Percentiles rank a stretch among this genome's conserved stretches.
phyloP scores from a whole-genome alignment of 2,797 vertebrate genomes.

The Aulostomus chinensis region DNA sequence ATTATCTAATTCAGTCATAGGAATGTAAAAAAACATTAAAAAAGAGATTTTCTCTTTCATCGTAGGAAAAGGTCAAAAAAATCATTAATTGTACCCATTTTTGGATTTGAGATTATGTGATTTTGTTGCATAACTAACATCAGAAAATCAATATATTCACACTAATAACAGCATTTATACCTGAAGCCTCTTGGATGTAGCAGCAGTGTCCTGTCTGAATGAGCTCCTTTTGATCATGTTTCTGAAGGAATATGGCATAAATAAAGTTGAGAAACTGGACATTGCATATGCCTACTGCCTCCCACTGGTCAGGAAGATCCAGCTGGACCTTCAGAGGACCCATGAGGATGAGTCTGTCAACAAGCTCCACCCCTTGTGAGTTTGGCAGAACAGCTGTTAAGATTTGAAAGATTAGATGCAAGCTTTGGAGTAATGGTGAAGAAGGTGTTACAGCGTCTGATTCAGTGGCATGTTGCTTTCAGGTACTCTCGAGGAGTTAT shows the following conservation, averaged over 20 bases:
- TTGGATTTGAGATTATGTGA: too few relatives aligned
- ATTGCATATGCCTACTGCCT: constrained; percentile 97
- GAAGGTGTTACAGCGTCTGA: neutral
- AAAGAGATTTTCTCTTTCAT: too few relatives aligned
- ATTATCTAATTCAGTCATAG: too few relatives aligned
- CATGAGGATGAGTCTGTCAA: constrained; percentile 99
- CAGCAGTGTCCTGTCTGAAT: too few relatives aligned
- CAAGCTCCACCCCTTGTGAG: constrained; percentile 97
- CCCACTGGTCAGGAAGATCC: constrained; percentile 94
- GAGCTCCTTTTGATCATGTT: constrained; percentile 2
- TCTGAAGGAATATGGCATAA: constrained; percentile 93
- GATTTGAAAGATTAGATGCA: neutral
- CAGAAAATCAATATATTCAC: too few relatives aligned
- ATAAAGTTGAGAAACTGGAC: constrained; percentile 93
- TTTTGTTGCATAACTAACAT: too few relatives aligned
- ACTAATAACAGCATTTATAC: too few relatives aligned
- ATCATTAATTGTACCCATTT: too few relatives aligned
- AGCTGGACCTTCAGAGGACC: constrained; percentile 94
- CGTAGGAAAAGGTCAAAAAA: too few relatives aligned
- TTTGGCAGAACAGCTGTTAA: neutral
- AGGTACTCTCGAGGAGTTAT: constrained; percentile 97
- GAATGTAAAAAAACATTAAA: too few relatives aligned
- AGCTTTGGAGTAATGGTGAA: neutral
- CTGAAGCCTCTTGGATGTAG: too few relatives aligned
- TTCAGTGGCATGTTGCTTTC: neutral